A percentile compares a stretch with the other conserved stretches of the same genome.
Evolutionary conservation across 2,113 vertebrate species (phyloP).

Genomic region (Pterophyllum scalare): DNA sequence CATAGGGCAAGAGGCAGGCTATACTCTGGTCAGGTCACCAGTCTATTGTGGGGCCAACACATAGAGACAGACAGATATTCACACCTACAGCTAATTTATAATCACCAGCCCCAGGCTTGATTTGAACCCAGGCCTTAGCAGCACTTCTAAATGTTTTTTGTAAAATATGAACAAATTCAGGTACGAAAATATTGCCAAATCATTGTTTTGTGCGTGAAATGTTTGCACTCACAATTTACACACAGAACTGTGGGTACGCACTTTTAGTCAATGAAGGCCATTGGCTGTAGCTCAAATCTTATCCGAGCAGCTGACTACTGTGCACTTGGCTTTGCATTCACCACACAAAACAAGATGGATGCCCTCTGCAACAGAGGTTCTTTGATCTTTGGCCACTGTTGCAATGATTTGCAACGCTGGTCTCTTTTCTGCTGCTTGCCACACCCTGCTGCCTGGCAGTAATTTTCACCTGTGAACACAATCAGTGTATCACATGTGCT

Average conservation of each 20-base stretch:
- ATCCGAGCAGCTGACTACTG: constrained; percentile 25
- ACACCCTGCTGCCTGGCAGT: background rate
- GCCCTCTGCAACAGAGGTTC: background rate
- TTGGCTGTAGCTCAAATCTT: constrained; percentile 19
- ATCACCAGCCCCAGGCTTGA: too few species aligned
- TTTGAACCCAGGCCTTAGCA: too few species aligned
- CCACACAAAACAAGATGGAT: constrained; percentile 57
- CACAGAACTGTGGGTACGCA: background rate
- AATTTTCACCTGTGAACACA: constrained; percentile 10
- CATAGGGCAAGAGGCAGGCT: too few species aligned
- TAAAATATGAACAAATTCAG: background rate
- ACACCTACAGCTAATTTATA: too few species aligned
- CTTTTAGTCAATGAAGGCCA: background rate
- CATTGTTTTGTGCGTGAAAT: background rate
- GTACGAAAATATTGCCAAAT: background rate
- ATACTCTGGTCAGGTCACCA: too few species aligned
- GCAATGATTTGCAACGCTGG: background rate
- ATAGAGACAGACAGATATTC: too few species aligned
- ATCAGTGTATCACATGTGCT: background rate
- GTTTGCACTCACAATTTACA: background rate
- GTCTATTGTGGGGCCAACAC: too few species aligned
- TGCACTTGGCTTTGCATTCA: background rate
- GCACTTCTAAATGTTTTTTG: too few species aligned
- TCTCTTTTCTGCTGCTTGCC: constrained; percentile 14
- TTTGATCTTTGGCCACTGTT: constrained; percentile 29